Evolutionary conservation across 2,888 invertebrate genomes (phyloP), one percentile per base, ranked within the genome.

Genomic region (Drosophila falleni): DNA sequence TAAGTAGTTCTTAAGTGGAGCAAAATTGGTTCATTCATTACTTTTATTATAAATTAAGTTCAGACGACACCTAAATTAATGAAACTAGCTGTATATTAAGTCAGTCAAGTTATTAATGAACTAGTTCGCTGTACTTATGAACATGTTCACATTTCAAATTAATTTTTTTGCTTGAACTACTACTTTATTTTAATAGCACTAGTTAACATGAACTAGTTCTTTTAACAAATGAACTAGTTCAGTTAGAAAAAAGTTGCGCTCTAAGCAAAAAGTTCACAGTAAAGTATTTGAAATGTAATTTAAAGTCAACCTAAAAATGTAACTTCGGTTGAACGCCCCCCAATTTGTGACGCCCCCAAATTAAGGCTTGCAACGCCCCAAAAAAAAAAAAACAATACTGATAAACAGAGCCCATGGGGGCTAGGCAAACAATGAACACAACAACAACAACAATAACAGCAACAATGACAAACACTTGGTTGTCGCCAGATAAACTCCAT

Each of bases 401-500:
- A 78, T 79, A 69, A 59, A 51, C 46, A 42, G 61, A 19, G 29
- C 37, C 58, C 46, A 51, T 56, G 62, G 75, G 67, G 55, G 42
- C 49, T 50, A 26, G 31, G 55, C 74, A 67, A 51, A 74, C 78
- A 78, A 68, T 60, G 59, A 41, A 26, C 47, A 41, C 42, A 55
- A 55, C 49, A 35, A 42, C 55, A 44, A 49, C 41, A 33, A 60
- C 55, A 35, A 42, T 51, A 44, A 49, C 41, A 33, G 51, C 55
- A 59, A 50, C 53, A 61, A 72, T 59, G 63, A 63, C 75, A 75
- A 75, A 75, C 70, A 78, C 56, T 60, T 33, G 41, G 37, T 42
- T 74, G 54, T 64, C 56, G 75, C 58, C 55, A 74, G 74, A 74
- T 74, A 75, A 75, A 74, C 69, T 63, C 59, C 58, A 56, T 49